These are phyloP conservation scores for Cyclopterus lumpus DNA, from an alignment of 2,797 vertebrate species.

Conservation along the genomic window DNA sequence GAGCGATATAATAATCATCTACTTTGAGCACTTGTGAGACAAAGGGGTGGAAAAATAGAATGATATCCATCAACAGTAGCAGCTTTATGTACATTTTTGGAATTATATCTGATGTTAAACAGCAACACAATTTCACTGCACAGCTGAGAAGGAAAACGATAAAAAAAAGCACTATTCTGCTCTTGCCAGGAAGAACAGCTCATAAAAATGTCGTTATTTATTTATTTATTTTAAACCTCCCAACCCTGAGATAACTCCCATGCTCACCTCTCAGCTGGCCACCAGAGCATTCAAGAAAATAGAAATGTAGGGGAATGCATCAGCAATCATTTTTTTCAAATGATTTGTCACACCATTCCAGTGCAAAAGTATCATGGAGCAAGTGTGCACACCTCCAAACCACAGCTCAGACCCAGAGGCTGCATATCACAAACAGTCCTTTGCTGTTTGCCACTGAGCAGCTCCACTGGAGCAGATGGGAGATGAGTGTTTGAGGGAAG, in stretches of 20 bases:
- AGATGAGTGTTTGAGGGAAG: constrained; percentile 48
- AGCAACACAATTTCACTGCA: constrained; percentile 14
- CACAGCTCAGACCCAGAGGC: constrained; percentile 46
- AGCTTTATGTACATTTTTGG: constrained; percentile 19
- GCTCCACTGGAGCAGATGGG: constrained; percentile 50
- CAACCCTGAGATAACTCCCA: constrained; percentile 32
- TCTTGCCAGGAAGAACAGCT: constrained; percentile 21
- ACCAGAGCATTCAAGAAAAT: constrained; percentile 31
- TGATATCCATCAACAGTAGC: constrained; percentile 20
- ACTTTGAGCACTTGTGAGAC: constrained; percentile 42
- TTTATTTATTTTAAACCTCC: constrained; percentile 12
- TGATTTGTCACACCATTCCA: constrained; percentile 37
- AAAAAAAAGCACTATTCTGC: constrained; percentile 10
- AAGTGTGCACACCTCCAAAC: constrained; percentile 32
- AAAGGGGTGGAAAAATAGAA: not conserved
- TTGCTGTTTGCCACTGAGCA: constrained; percentile 45
- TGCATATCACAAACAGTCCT: constrained; percentile 37
- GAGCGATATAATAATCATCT: constrained; percentile 38
- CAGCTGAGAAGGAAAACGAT: constrained; percentile 20
- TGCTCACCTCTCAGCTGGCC: constrained; percentile 35
- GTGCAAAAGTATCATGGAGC: constrained; percentile 33
- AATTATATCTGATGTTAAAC: constrained; percentile 30
- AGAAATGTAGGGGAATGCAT: constrained; percentile 29
- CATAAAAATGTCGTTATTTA: constrained; percentile 42
- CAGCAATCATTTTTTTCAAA: constrained; percentile 13